Conservation (phyloP, 2,888 invertebrate genomes). For the Leucozona laternaria region DNA sequence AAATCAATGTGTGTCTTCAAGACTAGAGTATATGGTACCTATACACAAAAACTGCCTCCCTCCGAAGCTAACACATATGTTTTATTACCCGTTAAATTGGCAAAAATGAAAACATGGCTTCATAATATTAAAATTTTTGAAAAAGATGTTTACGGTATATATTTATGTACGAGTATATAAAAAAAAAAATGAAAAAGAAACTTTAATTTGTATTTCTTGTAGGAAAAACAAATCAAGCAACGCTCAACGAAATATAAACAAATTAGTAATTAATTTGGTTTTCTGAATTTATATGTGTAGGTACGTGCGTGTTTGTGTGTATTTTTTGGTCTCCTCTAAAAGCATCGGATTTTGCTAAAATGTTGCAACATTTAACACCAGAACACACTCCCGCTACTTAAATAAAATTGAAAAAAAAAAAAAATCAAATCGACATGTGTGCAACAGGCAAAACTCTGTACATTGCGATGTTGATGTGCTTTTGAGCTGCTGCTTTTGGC, state of each 20-base stretch:
- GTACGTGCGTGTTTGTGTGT: not conserved
- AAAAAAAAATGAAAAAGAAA: not conserved
- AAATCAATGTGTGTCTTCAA: slow-evolving; percentile 15
- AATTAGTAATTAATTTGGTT: slow-evolving; percentile 71
- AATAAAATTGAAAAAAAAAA: slow-evolving; percentile 11
- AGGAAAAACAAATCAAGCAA: slow-evolving; percentile 56
- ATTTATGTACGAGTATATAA: too few species aligned
- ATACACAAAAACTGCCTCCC: not conserved
- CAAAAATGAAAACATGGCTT: slow-evolving; percentile 32
- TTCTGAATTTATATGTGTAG: slow-evolving; percentile 11
- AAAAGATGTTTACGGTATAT: not conserved
- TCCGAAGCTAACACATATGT: slow-evolving; percentile 38
- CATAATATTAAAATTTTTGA: not conserved
- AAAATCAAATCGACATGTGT: slow-evolving; percentile 39
- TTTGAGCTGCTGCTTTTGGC: not conserved
- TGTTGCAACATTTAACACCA: slow-evolving; percentile 69
- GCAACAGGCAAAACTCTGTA: slow-evolving; percentile 16
- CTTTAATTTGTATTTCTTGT: slow-evolving; percentile 39
- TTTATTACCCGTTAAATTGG: slow-evolving; percentile 53
- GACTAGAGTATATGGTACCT: not conserved
- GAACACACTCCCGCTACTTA: slow-evolving; percentile 8
- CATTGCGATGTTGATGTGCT: not conserved
- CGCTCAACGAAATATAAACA: slow-evolving; percentile 63
- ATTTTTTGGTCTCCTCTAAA: not conserved
- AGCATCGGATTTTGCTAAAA: slow-evolving; percentile 20